Evolutionary conservation across 2,888 invertebrate species (phyloP).

Genomic region (Caenorhabditis sp.): DNA sequence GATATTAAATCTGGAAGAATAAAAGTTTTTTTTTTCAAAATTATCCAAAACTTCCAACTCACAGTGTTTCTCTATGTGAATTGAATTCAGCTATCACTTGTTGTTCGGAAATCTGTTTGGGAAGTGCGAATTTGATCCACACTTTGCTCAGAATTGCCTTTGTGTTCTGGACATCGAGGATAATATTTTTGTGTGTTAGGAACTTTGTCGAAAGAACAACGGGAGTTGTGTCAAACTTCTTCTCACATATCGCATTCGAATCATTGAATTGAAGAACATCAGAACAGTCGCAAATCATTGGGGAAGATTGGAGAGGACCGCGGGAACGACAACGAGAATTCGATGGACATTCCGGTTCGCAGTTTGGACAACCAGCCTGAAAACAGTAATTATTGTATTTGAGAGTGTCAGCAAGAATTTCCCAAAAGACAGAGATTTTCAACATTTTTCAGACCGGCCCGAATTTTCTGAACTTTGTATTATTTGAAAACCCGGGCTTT

Average conservation of each 20-base stretch:
- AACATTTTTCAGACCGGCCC: background rate
- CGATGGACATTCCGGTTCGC: constrained; percentile 25
- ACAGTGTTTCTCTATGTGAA: constrained; percentile 48
- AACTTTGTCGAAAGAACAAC: constrained; percentile 42
- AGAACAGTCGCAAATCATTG: constrained; percentile 46
- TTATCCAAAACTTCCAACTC: constrained; percentile 5
- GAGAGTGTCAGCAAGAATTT: no score
- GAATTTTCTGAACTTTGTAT: no score
- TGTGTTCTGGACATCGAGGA: constrained; percentile 41
- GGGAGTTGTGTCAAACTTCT: constrained; percentile 18
- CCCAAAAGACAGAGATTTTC: no score
- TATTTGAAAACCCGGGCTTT: no score
- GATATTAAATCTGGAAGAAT: constrained; percentile 39
- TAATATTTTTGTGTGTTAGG: constrained; percentile 30
- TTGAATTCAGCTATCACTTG: constrained; percentile 47
- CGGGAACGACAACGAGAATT: constrained; percentile 36
- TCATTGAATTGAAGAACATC: constrained; percentile 38
- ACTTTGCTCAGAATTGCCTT: constrained; percentile 41
- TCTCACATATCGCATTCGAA: constrained; percentile 31
- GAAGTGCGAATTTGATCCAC: constrained; percentile 47
- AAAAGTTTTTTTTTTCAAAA: background rate
- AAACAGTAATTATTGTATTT: background rate
- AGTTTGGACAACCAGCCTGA: constrained; percentile 37
- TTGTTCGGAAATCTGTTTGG: constrained; percentile 27
- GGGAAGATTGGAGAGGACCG: constrained; percentile 15